phyloP scores from a whole-genome alignment of 1,140 invertebrate species.

The Drosophila miranda region DNA sequence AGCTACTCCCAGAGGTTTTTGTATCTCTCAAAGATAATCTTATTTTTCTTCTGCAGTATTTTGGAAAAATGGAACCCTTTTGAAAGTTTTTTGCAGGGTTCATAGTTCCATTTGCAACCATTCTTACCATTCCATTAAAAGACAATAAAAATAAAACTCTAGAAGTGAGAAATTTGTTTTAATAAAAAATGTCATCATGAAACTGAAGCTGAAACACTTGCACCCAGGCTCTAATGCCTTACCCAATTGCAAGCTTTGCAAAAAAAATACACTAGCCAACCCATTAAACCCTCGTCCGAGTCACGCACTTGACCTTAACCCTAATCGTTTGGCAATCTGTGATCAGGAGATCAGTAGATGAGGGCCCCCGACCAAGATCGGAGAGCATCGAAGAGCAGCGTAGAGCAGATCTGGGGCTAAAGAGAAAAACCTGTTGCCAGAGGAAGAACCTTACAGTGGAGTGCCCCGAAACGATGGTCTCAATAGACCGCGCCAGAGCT shows the following conservation, averaged over 20 bases:
- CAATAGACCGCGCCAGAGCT: neutral
- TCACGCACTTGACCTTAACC: slow-evolving; percentile 46
- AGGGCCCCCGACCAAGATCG: too few species aligned
- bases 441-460: slow-evolving; percentile 27
- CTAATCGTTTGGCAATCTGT: slow-evolving; percentile 10
- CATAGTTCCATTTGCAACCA: too few species aligned
- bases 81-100: too few species aligned
- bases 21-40: too few species aligned
- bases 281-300: neutral
- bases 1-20: too few species aligned
- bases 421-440: slow-evolving; percentile 38
- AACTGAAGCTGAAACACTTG: too few species aligned
- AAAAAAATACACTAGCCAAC: slow-evolving; percentile 10
- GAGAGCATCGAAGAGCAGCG: neutral
- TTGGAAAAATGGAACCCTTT: too few species aligned
- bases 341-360: neutral
- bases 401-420: neutral
- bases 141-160: too few species aligned
- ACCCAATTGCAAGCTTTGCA: slow-evolving; percentile 9
- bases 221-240: neutral
- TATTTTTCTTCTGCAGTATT: too few species aligned
- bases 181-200: too few species aligned
- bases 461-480: slow-evolving; percentile 28
- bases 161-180: too few species aligned
- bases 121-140: too few species aligned